Percentiles rank a stretch among this genome's conserved stretches.
Evolutionary conservation across 2,797 vertebrate species (phyloP).

Genomic region (Semotilus atromaculatus): DNA sequence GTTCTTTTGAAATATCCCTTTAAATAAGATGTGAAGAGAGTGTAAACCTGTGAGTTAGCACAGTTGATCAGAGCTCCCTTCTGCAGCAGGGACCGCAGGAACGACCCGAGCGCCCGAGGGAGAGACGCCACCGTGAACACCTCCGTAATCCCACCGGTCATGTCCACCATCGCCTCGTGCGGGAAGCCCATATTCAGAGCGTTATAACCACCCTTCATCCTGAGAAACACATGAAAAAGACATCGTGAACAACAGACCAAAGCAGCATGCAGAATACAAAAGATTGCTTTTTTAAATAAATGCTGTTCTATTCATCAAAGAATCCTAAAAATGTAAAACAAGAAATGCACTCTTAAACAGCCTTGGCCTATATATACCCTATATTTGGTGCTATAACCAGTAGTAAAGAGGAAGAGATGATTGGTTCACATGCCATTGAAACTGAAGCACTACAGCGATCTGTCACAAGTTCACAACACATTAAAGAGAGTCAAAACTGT

Average conservation of each 20-base stretch:
- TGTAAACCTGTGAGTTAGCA: conserved; percentile 71
- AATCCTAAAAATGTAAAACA: background rate
- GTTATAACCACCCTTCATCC: conserved; percentile 81
- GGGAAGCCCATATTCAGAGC: conserved; percentile 81
- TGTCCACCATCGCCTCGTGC: conserved; percentile 83
- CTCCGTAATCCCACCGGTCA: conserved; percentile 79
- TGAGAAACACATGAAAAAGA: conserved; percentile 47
- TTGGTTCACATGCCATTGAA: background rate
- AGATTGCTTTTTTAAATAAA: background rate
- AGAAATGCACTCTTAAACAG: too few species aligned
- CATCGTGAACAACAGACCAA: background rate
- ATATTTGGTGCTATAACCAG: background rate
- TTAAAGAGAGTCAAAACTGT: background rate
- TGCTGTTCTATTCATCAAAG: background rate
- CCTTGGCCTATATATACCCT: too few species aligned
- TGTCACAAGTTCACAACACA: background rate
- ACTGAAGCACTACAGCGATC: background rate
- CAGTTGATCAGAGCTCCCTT: conserved; percentile 82
- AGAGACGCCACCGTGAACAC: conserved; percentile 61
- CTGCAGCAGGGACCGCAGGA: conserved; percentile 68
- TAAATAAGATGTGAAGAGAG: background rate
- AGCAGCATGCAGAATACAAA: background rate
- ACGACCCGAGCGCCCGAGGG: conserved; percentile 58
- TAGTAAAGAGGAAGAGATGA: background rate
- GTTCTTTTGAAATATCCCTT: background rate